Base-by-base conservation (phyloP, 2,888 invertebrate species). In the Mellilla xanthometata region DNA sequence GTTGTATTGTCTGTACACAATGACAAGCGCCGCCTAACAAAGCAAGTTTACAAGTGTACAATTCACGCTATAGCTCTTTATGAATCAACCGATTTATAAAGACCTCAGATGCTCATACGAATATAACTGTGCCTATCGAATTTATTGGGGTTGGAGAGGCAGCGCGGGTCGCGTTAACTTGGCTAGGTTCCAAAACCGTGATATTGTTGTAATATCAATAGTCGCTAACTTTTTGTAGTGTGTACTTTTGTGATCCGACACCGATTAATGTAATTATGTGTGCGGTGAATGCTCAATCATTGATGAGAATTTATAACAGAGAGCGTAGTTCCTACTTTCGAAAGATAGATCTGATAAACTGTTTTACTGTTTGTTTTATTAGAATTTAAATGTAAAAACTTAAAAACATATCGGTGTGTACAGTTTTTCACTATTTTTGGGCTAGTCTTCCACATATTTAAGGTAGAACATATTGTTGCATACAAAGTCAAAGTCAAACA, bases 191-290 rank as follows among this genome's bases (percentile, higher is more conserved):
- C 76, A 81, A n/a, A 82, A 79, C 81, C 75, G 71, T 76, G 82
- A 85, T 85, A 83, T 87, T 88, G 80, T 86, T 85, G 76, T 81
- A 72, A 83, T 85, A 86, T 85, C 80, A 86, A 87, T 86, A 81
- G 83, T 79, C 65, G 76, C 80, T 70, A 78, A 83, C 76, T 85
- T 83, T 87, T 87, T 88, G 81, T 86, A 68, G 71, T 68, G 58
- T 63, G 65, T 79, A 75, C 78, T 80, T 84, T 85, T 81, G 80
- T 85, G 72, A 67, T 67, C 71, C 68, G 64, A 65, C 62, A 68
- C 55, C 52, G 78, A 85, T 84, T 86, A 81, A 76, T 75, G 68
- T 85, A 82, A 85, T 86, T 82, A 81, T 75, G 72, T 76, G 70
- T 72, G 68, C 60, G 65, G 70, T 68, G 68, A 73, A 72, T 65